Base-by-base conservation (phyloP, 2,113 vertebrate species). In the Eleginops maclovinus region DNA sequence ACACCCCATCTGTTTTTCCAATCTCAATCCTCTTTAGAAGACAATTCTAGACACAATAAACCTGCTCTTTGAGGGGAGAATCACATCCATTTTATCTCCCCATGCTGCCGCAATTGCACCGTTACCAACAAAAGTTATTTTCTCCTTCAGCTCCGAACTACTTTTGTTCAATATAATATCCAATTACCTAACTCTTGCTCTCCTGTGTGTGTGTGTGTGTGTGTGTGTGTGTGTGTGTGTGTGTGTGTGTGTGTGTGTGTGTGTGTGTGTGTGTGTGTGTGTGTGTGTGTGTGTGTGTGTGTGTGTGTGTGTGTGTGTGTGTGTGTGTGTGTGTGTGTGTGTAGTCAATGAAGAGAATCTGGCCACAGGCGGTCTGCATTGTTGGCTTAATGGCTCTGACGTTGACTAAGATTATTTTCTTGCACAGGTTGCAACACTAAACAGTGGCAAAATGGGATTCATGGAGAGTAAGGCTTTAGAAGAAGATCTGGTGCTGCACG, bases 161-260 rank as follows among this genome's bases (percentile, higher is more conserved):
- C 80, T 85, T 87, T 60, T 73, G 77, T 76, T 91, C 84, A 72
- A 89, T 91, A 85, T 86, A 79, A 91, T 88, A 90, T 88, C 85
- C 78, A 92, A 87, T 91, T 87, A 91, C 86, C 73, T 81, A 72
- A 82, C 78, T 68, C 77, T 67, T 21, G n/a, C 62, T 41, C 72
- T 78, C 66, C 31, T 72, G 79, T 72, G 43, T 44, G 11, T 44
- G 26, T 50, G 66, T 54, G 75, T 75, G 26, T 50, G 66, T 54
- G 75, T 75, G 26, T 50, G 66, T 54, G 75, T 75, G 26, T 50
- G 66, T 54, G 75, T 75, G 26, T 50, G 66, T 54, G 75, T 75
- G 40, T 41, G 40, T 41, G 40, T 71, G 40, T 41, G 40, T 41
- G 40, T 41, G 6, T 41, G 40, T 41, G 40, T 41, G 6, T 41